A percentile compares a stretch with the other conserved stretches of the same genome.
Conservation (phyloP, 2,113 vertebrate genomes). For the Anarhynchus alexandrinus region DNA sequence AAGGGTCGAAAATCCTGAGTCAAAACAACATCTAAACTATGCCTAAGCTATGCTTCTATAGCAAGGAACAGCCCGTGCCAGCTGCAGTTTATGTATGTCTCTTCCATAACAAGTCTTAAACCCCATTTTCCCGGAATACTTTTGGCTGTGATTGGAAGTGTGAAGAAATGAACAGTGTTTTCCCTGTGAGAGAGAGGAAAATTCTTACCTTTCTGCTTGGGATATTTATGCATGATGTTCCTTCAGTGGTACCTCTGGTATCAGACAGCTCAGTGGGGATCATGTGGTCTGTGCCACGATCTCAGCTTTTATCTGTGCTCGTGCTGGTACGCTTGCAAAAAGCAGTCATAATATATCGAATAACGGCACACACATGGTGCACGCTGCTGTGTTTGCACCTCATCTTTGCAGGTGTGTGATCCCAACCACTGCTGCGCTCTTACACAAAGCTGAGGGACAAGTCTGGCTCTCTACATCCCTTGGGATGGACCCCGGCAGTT, state of each 20-base stretch:
- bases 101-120: neutral
- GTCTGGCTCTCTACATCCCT: neutral
- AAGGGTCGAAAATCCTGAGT: neutral
- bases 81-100: neutral
- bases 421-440: fast-evolving
- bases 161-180: neutral
- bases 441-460: neutral
- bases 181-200: neutral
- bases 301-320: fast-evolving
- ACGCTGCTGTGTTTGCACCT: neutral
- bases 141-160: neutral
- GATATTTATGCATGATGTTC: neutral
- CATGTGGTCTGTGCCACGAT: neutral
- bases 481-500: fast-evolving
- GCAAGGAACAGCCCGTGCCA: neutral
- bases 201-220: neutral
- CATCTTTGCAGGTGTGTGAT: neutral
- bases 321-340: neutral
- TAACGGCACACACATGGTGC: fast-evolving
- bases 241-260: neutral
- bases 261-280: neutral
- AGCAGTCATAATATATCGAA: fast-evolving
- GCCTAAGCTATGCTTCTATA: neutral
- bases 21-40: neutral
- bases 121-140: neutral